phyloP scores from a whole-genome alignment of 2,113 vertebrate species.

The Festucalex cinctus region DNA sequence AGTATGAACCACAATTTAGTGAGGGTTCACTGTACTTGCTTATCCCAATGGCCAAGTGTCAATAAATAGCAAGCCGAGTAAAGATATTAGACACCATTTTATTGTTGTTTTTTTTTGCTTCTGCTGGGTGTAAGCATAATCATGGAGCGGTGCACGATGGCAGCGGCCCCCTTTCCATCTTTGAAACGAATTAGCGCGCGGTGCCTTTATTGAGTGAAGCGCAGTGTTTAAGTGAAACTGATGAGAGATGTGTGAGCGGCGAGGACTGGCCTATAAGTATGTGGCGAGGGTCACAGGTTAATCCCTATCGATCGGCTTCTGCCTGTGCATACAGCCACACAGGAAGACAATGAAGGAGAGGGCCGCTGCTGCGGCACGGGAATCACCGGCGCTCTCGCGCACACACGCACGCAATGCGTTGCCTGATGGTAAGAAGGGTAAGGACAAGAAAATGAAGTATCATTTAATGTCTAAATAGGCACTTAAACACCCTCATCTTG shows the following conservation, averaged over 20 bases:
- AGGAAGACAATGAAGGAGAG: constrained; percentile 47
- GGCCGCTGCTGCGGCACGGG: constrained; percentile 31
- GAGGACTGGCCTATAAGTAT: constrained; percentile 67
- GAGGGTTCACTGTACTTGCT: no score
- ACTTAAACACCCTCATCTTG: constrained; percentile 29
- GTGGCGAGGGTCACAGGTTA: constrained; percentile 67
- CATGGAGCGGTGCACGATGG: not conserved
- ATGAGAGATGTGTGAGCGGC: constrained; percentile 76
- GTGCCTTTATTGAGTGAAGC: constrained; percentile 69
- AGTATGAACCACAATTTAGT: no score
- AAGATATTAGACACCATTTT: no score
- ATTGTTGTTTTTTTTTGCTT: not conserved
- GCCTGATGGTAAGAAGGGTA: constrained; percentile 30
- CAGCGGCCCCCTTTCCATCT: constrained; percentile 81
- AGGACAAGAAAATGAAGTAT: constrained; percentile 46
- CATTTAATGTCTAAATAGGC: constrained; percentile 38
- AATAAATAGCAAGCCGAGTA: no score
- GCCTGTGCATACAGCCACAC: constrained; percentile 58
- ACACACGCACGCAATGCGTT: not conserved
- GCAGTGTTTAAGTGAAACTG: constrained; percentile 71
- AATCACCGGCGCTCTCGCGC: constrained; percentile 21
- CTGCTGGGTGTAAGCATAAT: not conserved
- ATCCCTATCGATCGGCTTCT: constrained; percentile 70
- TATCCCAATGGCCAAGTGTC: no score
- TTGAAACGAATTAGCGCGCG: constrained; percentile 91